A percentile compares a stretch with the other conserved stretches of the same genome.
Conservation (phyloP, 2,797 vertebrate species). For the Lithobates sylvaticus region DNA sequence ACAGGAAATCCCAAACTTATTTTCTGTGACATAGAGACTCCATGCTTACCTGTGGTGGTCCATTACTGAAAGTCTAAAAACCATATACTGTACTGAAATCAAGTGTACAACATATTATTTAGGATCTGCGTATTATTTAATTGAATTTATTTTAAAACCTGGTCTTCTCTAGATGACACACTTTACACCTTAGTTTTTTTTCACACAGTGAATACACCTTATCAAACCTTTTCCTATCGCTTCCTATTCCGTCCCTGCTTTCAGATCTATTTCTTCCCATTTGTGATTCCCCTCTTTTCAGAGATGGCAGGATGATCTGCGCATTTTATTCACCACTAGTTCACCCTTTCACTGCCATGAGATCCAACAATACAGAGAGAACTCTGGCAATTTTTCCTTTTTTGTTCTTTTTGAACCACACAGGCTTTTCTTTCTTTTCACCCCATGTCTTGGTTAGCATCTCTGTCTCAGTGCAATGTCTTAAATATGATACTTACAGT, state of each 20-base stretch:
- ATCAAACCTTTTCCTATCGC: conserved; percentile 8
- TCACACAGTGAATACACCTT: conserved; percentile 10
- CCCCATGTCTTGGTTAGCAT: background rate
- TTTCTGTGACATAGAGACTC: too few species aligned
- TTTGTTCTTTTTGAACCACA: background rate
- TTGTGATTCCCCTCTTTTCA: conserved; percentile 30
- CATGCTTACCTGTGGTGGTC: too few species aligned
- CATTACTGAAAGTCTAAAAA: too few species aligned
- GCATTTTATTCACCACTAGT: conserved; percentile 36
- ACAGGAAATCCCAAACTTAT: background rate
- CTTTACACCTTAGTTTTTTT: conserved; percentile 6
- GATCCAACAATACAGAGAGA: conserved; percentile 30
- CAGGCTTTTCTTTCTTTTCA: background rate
- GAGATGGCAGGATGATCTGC: conserved; percentile 49
- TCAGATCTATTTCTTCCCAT: conserved; percentile 18
- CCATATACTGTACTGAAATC: too few species aligned
- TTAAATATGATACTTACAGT: conserved; percentile 61
- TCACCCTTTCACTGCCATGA: conserved; percentile 36
- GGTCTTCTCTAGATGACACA: too few species aligned
- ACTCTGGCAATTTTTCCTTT: conserved; percentile 20
- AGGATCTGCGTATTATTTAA: too few species aligned
- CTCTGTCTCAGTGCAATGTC: background rate
- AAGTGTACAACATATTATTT: too few species aligned
- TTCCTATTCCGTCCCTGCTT: conserved; percentile 11
- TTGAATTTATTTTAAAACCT: too few species aligned